Evolutionary conservation across 1,140 invertebrate genomes (phyloP), one percentile per base, ranked within the genome.

Genomic region (Nasonia giraulti): DNA sequence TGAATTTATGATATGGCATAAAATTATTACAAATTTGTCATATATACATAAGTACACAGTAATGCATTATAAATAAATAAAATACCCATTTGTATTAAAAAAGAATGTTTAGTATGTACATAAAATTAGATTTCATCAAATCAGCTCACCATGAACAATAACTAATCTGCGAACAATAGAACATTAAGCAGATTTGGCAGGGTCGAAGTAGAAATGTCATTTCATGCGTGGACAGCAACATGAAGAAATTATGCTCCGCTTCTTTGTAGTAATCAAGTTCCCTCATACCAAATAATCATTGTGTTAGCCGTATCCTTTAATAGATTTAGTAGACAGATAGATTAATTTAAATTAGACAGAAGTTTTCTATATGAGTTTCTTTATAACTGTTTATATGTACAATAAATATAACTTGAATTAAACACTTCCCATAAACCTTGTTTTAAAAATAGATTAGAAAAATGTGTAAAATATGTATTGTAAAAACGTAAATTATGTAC

Each of bases 241-340:
- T 55, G 66, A 37, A 81, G 23, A 47, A 81, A 50, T 80, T 77
- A 77, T 85, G 47, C 78, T 85, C 66, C 80, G 77, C 74, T 82
- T 82, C 78, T 69, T 68, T 69, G 78, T 62, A 81, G 78, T 37
- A n/a, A 85, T 55, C 69, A 85, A 85, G 79, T 55, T 84, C 62
- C 73, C 84, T 73, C 68, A 73, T 82, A 85, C 84, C 84, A 77
- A 66, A 79, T 75, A 71, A 71, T 69, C 74, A 85, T 77, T 80
- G 44, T 73, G 66, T 83, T 86, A 86, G 44, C 80, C 85, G 27
- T 82, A 82, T 81, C 85, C 85, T 86, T 86, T 79, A 83, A 83
- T 82, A 82, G 47, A 86, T 86, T 86, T 33, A 80, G 11, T 84
- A 81, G 50, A 85, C 8, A 74, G 40, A 75, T 80, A 74, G 23